Conservation (phyloP, 2,113 vertebrate species). For the Dasypus novemcinctus region DNA sequence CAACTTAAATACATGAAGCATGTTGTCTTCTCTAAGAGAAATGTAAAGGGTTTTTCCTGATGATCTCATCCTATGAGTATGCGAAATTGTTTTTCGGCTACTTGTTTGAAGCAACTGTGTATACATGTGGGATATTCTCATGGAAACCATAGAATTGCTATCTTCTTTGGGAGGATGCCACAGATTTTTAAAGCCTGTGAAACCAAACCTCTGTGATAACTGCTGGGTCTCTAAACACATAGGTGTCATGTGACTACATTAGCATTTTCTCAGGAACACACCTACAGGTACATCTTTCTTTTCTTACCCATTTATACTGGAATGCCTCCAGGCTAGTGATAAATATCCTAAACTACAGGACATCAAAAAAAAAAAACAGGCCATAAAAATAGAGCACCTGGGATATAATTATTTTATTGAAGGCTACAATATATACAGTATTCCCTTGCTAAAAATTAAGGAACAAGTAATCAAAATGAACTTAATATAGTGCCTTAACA, state of each 20-base stretch:
- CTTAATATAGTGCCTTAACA: not conserved
- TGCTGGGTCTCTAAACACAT: not conserved
- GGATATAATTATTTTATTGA: not conserved
- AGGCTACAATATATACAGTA: not conserved
- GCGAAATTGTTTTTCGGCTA: constrained; percentile 23
- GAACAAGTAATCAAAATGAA: not conserved
- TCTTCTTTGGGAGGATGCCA: not conserved
- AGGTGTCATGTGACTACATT: not conserved
- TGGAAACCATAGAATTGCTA: constrained; percentile 2
- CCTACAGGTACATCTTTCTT: not conserved
- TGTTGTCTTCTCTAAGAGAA: constrained; percentile 20
- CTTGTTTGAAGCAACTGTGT: constrained; percentile 17
- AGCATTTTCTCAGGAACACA: not conserved
- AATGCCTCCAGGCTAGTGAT: not conserved
- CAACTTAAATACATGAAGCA: not conserved
- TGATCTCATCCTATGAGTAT: constrained; percentile 45
- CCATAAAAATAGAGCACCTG: not conserved
- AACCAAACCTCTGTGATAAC: not conserved
- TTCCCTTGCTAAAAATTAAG: not conserved
- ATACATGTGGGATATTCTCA: not conserved
- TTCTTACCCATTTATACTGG: not conserved
- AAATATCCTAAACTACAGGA: not conserved
- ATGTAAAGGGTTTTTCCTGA: not conserved
- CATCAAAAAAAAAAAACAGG: not conserved
- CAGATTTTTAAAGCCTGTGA: not conserved